Base-by-base conservation (phyloP, 1,140 invertebrate species). In the Drosophila punjabiensis region DNA sequence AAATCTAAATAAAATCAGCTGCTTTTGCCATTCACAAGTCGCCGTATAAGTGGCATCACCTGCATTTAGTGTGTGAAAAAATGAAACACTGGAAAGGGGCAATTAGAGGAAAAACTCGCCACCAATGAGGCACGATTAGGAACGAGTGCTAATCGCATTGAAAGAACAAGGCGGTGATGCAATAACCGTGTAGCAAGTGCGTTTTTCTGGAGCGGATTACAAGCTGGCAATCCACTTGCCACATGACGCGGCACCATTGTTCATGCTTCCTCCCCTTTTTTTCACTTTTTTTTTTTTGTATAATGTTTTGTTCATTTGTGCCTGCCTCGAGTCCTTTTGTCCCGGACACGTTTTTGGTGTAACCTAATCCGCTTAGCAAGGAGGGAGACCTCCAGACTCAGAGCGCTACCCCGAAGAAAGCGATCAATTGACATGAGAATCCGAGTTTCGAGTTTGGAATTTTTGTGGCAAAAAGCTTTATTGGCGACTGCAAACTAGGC, bases 181-280 rank as follows among this genome's bases (percentile, higher is more conserved):
- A 70, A 84, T 84, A 89, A 61, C 50, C 65, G 32, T 88, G 81
- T 89, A 60, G 48, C 69, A 47, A 64, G 70, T 76, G 70, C 48
- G 47, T 37, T 55, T 33, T 45, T 18, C 32, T 10, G 13, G 32
- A 69, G 35, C 56, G 69, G 85, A 89, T 88, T 88, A 88, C 84
- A 84, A 84, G 77, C 81, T 75, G 71, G 37, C 67, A 4, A 81
- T 81, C 81, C 84, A 88, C 85, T 88, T 88, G 85, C 45, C 84
- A 85, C 81, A 85, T 84, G 85, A 81, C 69, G 82, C 82, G 48
- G 33, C 14, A 59, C 47, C 20, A 73, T 55, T 74, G 68, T 60
- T 41, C 37, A 32, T 43, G 45, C 50, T 43, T 48, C 55, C n/a
- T 45, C 28, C 45, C 33, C n/a, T 45, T 56, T 30, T 39, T 53